phyloP scores from a whole-genome alignment of 2,888 invertebrate genomes.

The Eupithecia subumbrata region DNA sequence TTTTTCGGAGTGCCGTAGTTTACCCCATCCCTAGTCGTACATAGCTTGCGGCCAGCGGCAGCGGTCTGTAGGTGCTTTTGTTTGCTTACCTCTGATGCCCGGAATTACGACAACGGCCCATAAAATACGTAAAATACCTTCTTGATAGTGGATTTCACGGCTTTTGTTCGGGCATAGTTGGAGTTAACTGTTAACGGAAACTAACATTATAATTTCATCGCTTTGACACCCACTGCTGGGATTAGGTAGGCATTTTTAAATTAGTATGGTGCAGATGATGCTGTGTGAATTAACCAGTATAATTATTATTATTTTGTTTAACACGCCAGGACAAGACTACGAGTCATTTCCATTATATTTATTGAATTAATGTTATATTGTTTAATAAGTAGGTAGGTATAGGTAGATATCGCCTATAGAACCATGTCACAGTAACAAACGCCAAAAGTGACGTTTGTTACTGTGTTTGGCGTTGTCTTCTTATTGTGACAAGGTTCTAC shows the following conservation, averaged over 20 bases:
- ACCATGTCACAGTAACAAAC: no score
- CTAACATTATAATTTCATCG: background rate
- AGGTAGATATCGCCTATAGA: no score
- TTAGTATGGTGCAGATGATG: no score
- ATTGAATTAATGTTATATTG: no score
- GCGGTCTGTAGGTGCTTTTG: conserved; percentile 34
- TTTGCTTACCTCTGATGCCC: conserved; percentile 35
- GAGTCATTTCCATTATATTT: background rate
- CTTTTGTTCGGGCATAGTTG: conserved; percentile 19
- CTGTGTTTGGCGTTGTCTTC: no score
- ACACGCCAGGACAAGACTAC: background rate
- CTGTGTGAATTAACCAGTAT: no score
- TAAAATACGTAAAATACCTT: conserved; percentile 28
- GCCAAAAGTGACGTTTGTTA: no score
- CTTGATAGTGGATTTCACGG: conserved; percentile 28
- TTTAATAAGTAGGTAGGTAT: no score
- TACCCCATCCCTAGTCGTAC: conserved; percentile 23
- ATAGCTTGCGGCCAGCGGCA: conserved; percentile 33
- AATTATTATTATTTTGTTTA: no score
- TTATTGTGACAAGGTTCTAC: no score
- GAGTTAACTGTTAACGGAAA: background rate
- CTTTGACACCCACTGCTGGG: background rate
- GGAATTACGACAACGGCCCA: conserved; percentile 30
- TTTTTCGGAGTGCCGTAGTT: background rate
- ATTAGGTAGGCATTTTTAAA: background rate